A percentile compares a stretch with the other conserved stretches of the same genome.
These are phyloP conservation scores for Nomada lathburiana DNA, from an alignment of 2,888 invertebrate genomes.

Conservation along the genomic window DNA sequence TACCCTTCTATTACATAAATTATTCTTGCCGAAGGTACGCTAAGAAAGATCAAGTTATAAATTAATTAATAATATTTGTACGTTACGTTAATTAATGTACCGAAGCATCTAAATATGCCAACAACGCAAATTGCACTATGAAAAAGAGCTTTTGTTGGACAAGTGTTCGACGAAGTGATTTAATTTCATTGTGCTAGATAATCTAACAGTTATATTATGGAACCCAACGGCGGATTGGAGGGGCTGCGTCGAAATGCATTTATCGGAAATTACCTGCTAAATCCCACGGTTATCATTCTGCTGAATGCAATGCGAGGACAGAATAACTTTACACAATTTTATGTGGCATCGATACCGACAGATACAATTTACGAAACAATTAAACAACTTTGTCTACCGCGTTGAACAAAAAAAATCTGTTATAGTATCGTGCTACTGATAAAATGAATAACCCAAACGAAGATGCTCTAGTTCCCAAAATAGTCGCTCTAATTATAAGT, in stretches of 20 bases:
- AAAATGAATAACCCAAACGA: too few relatives aligned
- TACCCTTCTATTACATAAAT: background rate
- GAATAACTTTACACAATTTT: background rate
- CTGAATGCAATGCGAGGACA: background rate
- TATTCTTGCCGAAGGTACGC: too few relatives aligned
- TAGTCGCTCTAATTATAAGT: too few relatives aligned
- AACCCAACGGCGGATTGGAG: background rate
- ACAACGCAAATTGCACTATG: too few relatives aligned
- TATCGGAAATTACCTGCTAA: background rate
- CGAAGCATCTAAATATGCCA: too few relatives aligned
- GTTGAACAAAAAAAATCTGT: background rate
- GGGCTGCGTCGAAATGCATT: constrained; percentile 3
- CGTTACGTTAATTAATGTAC: too few relatives aligned
- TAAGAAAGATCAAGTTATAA: too few relatives aligned
- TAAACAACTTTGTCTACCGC: background rate
- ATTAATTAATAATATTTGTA: too few relatives aligned
- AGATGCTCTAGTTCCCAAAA: too few relatives aligned
- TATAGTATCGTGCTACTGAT: background rate
- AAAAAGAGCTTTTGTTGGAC: too few relatives aligned
- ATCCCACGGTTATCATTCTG: constrained; percentile 2
- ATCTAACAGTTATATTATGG: background rate
- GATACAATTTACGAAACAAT: background rate
- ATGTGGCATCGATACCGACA: background rate
- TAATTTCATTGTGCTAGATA: background rate
- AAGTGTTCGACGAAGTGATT: background rate